Evolutionary conservation across 2,888 invertebrate genomes (phyloP), one percentile per base, ranked within the genome.

Genomic region (Stenodema calcarata): DNA sequence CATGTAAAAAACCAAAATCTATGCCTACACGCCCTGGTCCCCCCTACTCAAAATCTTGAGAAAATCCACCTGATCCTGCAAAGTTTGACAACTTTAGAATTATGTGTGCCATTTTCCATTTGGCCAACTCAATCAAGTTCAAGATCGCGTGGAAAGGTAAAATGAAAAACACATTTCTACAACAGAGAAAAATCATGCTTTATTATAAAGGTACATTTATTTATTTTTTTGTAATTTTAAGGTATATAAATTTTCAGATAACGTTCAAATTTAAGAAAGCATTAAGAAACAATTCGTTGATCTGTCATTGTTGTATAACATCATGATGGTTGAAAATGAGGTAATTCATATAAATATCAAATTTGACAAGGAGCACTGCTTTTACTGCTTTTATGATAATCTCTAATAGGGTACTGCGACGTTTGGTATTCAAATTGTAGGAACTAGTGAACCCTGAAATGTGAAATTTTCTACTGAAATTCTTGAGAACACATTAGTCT

Each of bases 171-270:
- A 16, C n/a, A 14, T 4, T 73, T 35, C 35, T 78, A 78, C 78
- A 78, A 44, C 78, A 44, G 78, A 78, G 41, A 76, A 73, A 73
- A 42, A 78, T 78, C 78, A 78, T 78, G 78, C 78, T 78, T 78
- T 78, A 30, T 42, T n/a, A 78, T 44, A 23, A 44, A 78, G 78
- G 78, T 78, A 78, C 78, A 75, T 12, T 75, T 30, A 7, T 18
- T 27, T 44, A 28, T 7, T 70, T 28, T 12, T 70, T 70, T 70
- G 12, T 70, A 35, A 41, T 73, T 73, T 30, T 30, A 35, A 35
- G 16, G 35, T 30, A 28, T 14, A 70, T 28, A 73, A 35, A 73
- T 7, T 11, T 73, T 35, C 14, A 3, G 73, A 73, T 16, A 73
- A 30, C 18, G 12, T 41, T 73, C 18, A 50, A 50, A 27, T 62